A percentile compares a stretch with the other conserved stretches of the same genome.
Evolutionary conservation across 2,797 vertebrate genomes (phyloP).

Genomic region (Tragelaphus eurycerus): DNA sequence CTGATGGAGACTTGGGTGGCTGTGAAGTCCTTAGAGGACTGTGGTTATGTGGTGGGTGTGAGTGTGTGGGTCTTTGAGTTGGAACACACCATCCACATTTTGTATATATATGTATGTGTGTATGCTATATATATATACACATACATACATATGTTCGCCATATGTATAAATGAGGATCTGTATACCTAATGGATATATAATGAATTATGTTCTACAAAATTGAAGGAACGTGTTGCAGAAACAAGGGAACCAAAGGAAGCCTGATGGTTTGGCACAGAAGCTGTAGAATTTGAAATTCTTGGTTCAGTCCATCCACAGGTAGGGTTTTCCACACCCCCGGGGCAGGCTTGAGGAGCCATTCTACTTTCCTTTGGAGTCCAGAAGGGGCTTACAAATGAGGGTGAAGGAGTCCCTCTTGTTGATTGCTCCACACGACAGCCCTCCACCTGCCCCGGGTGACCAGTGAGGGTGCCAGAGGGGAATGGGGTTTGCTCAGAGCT

Average conservation of each 20-base stretch:
- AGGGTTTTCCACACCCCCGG: accelerated
- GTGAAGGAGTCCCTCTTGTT: accelerated
- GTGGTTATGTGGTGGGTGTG: background rate
- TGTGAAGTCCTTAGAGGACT: accelerated
- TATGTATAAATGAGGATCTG: background rate
- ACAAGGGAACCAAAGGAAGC: background rate
- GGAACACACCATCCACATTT: background rate
- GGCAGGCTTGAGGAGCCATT: background rate
- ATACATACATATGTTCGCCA: background rate
- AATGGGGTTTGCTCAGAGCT: background rate
- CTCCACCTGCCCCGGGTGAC: background rate
- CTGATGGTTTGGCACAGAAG: background rate
- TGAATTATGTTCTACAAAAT: background rate
- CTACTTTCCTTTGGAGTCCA: background rate
- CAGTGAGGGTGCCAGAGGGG: background rate
- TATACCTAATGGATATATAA: background rate
- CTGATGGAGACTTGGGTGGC: background rate
- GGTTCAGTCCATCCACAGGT: background rate
- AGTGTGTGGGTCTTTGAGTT: background rate
- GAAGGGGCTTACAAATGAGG: background rate
- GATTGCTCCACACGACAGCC: background rate
- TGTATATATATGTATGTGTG: background rate
- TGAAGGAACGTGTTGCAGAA: background rate
- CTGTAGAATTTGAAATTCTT: background rate
- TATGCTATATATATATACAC: background rate